Percentiles rank a stretch among this genome's conserved stretches.
phyloP scores from a whole-genome alignment of 2,113 vertebrate genomes.

The Trochalopteron elliotii region DNA sequence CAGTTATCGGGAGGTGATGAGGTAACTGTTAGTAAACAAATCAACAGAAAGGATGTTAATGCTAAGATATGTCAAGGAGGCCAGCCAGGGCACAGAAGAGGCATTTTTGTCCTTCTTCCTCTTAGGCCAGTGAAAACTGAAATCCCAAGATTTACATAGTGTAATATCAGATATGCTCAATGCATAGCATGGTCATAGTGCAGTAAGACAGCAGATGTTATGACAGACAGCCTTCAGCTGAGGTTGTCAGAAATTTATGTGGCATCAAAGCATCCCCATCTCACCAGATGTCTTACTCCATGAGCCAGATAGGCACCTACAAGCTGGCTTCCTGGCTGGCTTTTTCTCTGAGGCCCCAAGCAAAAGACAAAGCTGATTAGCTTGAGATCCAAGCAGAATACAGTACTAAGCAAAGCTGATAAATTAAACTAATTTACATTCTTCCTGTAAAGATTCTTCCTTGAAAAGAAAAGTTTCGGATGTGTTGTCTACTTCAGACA shows the following conservation, averaged over 20 bases:
- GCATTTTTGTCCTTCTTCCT: background rate
- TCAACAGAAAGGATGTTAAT: background rate
- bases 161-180: background rate
- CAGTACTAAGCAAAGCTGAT: background rate
- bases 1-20: background rate
- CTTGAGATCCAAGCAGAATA: background rate
- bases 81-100: background rate
- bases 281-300: conserved; percentile 3
- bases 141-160: background rate
- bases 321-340: background rate
- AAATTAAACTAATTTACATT: conserved; percentile 39
- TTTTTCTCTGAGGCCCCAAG: background rate
- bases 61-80: background rate
- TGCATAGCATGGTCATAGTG: background rate
- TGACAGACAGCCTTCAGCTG: conserved; percentile 33
- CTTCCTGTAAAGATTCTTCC: background rate
- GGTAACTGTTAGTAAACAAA: background rate
- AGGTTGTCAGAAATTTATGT: conserved; percentile 36
- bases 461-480: background rate
- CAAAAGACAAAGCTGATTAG: conserved; percentile 31
- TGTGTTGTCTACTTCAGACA: background rate
- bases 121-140: background rate
- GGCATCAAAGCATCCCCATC: conserved; percentile 31
- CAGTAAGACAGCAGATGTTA: conserved; percentile 34
- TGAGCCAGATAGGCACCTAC: conserved; percentile 19